Conservation (phyloP, 2,113 vertebrate species). For the Oreochromis tanganicae region DNA sequence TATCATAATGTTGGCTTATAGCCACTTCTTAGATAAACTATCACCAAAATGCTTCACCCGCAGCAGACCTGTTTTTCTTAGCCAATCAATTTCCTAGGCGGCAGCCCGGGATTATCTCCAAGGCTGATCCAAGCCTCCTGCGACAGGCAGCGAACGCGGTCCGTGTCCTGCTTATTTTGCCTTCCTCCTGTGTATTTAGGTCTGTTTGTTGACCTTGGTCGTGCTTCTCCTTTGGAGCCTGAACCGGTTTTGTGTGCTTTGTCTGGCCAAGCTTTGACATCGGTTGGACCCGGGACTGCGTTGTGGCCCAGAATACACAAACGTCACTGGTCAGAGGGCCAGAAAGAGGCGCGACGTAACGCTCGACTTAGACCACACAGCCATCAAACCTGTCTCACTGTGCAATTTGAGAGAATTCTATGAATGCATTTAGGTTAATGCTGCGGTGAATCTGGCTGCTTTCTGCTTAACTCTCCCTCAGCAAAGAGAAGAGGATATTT, state of each 20-base stretch:
- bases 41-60: conserved; percentile 9
- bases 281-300: conserved; percentile 3
- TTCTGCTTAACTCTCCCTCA: conserved; percentile 25
- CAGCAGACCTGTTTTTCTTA: conserved; percentile 52
- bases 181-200: conserved; percentile 30
- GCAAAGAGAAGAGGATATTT: conserved; percentile 10
- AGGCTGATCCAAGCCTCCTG: conserved; percentile 12
- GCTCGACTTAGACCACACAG: conserved; percentile 17
- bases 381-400: background rate
- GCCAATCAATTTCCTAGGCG: conserved; percentile 62
- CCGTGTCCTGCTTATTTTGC: conserved; percentile 53
- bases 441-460: background rate
- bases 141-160: background rate
- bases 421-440: background rate
- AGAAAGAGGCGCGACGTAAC: background rate
- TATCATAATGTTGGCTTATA: conserved; percentile 36
- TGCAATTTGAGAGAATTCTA: background rate
- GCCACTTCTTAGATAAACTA: conserved; percentile 46
- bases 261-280: conserved; percentile 33
- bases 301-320: conserved; percentile 45
- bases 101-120: conserved; percentile 52
- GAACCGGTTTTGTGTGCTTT: conserved; percentile 15
- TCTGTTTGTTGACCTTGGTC: conserved; percentile 63
- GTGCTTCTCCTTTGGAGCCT: conserved; percentile 4
- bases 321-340: conserved; percentile 32